phyloP scores from a whole-genome alignment of 2,113 vertebrate species.

The Chunga burmeisteri region DNA sequence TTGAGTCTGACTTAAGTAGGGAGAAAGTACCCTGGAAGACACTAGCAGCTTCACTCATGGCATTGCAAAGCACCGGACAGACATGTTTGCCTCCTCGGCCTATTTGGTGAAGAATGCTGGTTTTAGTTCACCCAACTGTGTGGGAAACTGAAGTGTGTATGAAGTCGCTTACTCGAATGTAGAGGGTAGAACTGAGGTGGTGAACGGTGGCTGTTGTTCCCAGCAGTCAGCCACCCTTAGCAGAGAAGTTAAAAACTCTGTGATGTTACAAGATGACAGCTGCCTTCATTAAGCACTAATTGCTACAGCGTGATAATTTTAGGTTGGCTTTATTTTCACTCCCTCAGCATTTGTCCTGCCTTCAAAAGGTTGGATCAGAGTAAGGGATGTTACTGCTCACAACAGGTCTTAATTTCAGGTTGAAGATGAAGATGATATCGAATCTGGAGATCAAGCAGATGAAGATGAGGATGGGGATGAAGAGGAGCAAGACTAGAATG shows the following conservation, averaged over 20 bases:
- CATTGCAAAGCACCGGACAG: not conserved
- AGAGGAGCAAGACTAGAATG: conserved; percentile 60
- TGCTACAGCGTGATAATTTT: not conserved
- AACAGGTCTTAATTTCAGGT: conserved; percentile 48
- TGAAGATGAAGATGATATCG: conserved; percentile 81
- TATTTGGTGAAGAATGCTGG: accelerated
- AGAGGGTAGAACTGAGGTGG: not conserved
- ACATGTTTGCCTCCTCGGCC: not conserved
- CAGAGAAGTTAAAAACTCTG: not conserved
- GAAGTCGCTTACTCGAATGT: no score
- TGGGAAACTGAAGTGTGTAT: accelerated
- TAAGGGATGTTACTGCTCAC: not conserved
- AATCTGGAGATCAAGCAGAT: conserved; percentile 77
- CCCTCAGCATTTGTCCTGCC: not conserved
- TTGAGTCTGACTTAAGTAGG: no score
- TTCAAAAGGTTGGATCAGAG: not conserved
- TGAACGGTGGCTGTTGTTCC: not conserved
- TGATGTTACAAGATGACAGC: accelerated
- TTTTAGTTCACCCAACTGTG: not conserved
- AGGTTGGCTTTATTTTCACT: not conserved
- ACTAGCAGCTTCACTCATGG: accelerated
- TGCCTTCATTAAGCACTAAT: not conserved
- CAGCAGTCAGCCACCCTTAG: not conserved
- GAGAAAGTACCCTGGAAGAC: not conserved
- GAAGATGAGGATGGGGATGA: conserved; percentile 75